Conservation (phyloP, 2,113 vertebrate species). For the Odocoileus virginianus region DNA sequence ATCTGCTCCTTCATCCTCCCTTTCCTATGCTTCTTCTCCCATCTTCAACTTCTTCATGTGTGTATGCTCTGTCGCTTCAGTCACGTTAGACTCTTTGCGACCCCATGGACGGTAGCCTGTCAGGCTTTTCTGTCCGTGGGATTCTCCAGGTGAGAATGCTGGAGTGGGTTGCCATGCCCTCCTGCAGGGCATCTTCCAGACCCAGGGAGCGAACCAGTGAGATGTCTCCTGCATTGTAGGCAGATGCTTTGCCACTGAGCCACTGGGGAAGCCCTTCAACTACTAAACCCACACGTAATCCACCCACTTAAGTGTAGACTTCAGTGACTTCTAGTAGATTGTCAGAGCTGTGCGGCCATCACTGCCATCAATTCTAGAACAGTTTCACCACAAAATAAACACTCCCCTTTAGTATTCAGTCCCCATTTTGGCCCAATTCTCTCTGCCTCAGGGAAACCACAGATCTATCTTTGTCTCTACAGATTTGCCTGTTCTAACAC, state of each 20-base stretch:
- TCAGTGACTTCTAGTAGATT: not conserved
- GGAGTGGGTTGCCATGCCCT: not conserved
- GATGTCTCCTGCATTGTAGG: not conserved
- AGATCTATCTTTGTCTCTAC: not conserved
- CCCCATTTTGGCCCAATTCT: not conserved
- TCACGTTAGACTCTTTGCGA: not conserved
- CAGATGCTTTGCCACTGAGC: not conserved
- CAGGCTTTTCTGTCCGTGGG: not conserved
- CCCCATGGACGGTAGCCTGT: not conserved
- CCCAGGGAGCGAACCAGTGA: fast-evolving
- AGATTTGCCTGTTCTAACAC: not conserved
- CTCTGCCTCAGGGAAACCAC: not conserved
- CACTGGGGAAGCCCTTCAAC: not conserved
- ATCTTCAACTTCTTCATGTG: not conserved
- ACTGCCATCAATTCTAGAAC: not conserved
- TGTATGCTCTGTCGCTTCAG: not conserved
- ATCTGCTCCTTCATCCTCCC: not conserved
- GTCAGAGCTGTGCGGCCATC: not conserved
- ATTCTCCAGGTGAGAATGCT: not conserved
- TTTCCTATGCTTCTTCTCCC: not conserved
- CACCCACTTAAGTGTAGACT: not conserved
- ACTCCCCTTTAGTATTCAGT: not conserved
- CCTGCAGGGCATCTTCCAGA: not conserved
- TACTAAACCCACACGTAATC: not conserved
- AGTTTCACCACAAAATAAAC: not conserved